Conservation (phyloP, 2,797 vertebrate genomes). For the Rousettus madagascariensis region DNA sequence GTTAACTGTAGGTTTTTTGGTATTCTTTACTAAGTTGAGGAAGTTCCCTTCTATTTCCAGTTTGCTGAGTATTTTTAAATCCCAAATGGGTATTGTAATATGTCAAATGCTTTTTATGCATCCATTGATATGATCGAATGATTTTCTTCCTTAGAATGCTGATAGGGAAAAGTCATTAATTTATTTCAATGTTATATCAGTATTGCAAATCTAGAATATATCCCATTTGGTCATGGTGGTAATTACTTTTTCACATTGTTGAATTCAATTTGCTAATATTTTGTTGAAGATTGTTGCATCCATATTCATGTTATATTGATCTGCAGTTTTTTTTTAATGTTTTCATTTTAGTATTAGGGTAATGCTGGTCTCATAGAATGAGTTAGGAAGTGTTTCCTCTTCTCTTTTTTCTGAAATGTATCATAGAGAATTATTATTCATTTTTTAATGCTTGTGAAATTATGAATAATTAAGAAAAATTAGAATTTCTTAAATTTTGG, state of each 20-base stretch:
- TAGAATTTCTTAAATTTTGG: not conserved
- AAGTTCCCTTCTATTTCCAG: not conserved
- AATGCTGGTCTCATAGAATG: not conserved
- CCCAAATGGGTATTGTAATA: not conserved
- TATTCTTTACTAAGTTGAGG: not conserved
- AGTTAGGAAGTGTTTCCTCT: not conserved
- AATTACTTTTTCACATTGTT: constrained; percentile 31
- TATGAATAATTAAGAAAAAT: not conserved
- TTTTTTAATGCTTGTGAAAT: not conserved
- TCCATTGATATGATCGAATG: not conserved
- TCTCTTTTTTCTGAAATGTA: not conserved
- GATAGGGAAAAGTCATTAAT: not conserved
- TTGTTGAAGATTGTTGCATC: constrained; percentile 44
- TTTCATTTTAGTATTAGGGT: not conserved
- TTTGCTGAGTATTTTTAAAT: not conserved
- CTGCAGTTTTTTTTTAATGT: constrained; percentile 3
- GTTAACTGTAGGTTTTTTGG: not conserved
- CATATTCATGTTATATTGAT: not conserved
- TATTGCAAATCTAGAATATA: not conserved
- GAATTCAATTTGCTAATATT: constrained; percentile 33
- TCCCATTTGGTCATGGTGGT: not conserved
- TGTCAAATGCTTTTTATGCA: not conserved
- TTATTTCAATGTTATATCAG: constrained; percentile 13
- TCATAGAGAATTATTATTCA: not conserved
- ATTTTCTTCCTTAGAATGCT: not conserved